Base-by-base conservation (phyloP, 1,140 invertebrate genomes). In the Teleopsis dalmanni region DNA sequence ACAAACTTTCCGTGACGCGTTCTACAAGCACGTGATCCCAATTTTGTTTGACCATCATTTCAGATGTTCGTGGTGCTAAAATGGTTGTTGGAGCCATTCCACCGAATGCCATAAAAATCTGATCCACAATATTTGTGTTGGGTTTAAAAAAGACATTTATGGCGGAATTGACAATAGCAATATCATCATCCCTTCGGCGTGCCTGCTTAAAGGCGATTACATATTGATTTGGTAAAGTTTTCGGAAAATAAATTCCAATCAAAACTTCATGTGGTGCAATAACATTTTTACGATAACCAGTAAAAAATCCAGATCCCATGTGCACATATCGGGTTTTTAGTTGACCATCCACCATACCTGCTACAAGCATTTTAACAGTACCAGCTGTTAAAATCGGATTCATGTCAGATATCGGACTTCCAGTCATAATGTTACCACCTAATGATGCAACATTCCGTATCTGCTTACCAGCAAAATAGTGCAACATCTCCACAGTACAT, bases 401-500 rank as follows among this genome's bases (percentile, higher is more conserved):
- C 60, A 97, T 76, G 75, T 98, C 94, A 9, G 92, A 96, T 64
- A 97, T 96, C 1, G 94, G 93, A 73, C 91, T 95, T 13, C 91
- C 90, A 0, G 92, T 96, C 74, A 95, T 85, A 40, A 96, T 91
- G 71, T 96, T 97, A 21, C 93, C 92, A 37, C 87, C 91, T 16
- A 97, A 70, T 26, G 88, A 82, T 71, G 80, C 80, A 5, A 82
- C 80, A 63, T 80, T 96, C 53, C 92, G 78, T 44, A 97, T 91
- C 76, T 97, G 94, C 68, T 85, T 89, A 19, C 94, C 91, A 50
- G 92, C 93, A 78, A 97, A 97, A 82, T 87, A 95, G 60, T 90
- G 81, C 3, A 97, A 73, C 85, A 97, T 97, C 48, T 88, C 81
- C 18, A 85, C 73, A 34, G 91, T 80, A 25, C 83, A 80, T 48